phyloP scores from a whole-genome alignment of 2,113 vertebrate species.

The Dendrocopos noguchii region DNA sequence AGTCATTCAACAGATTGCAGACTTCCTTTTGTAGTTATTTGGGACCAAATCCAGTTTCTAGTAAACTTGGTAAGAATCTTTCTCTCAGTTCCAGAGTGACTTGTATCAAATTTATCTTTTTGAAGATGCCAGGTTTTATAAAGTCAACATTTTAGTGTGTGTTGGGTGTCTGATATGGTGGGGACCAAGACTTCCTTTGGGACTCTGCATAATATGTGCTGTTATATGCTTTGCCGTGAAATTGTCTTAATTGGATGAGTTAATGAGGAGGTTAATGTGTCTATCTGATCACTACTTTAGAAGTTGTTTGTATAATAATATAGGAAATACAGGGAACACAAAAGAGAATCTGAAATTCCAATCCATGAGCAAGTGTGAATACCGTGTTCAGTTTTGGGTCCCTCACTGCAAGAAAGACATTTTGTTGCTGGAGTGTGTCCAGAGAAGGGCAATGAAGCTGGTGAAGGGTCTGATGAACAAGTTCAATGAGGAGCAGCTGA shows the following conservation, averaged over 20 bases:
- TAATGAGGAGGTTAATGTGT: background rate
- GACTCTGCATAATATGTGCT: background rate
- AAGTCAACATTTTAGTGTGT: background rate
- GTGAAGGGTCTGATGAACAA: no score
- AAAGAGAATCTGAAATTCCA: background rate
- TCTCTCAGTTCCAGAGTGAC: background rate
- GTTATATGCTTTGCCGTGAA: background rate
- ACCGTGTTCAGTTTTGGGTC: no score
- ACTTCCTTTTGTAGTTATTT: constrained; percentile 42
- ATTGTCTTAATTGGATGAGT: background rate
- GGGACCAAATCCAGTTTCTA: constrained; percentile 32
- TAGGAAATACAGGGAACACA: background rate
- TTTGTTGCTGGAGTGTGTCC: no score
- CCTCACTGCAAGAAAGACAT: no score
- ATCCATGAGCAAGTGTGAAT: background rate
- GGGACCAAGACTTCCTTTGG: background rate
- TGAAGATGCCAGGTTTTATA: background rate
- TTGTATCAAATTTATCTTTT: background rate
- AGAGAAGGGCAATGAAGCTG: no score
- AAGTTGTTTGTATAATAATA: background rate
- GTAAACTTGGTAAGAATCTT: background rate
- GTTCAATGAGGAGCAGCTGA: no score
- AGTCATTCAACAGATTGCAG: background rate
- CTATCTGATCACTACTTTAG: background rate
- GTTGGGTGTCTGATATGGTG: background rate